phyloP scores from a whole-genome alignment of 2,888 invertebrate species.

The Drosophila sordidula region DNA sequence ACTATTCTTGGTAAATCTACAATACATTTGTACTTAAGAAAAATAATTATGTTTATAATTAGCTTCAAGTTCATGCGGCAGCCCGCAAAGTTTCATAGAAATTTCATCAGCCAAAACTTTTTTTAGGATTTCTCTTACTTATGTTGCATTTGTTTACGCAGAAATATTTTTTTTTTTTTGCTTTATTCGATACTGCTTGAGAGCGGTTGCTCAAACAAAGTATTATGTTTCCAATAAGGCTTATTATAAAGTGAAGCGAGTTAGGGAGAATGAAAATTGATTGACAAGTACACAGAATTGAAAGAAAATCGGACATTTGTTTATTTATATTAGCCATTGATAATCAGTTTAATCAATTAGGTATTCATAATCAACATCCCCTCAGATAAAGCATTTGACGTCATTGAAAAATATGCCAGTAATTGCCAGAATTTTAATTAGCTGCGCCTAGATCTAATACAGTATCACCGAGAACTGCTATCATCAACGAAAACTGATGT shows the following conservation, averaged over 20 bases:
- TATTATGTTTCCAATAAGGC: slow-evolving; percentile 18
- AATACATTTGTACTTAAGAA: neutral
- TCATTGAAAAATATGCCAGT: slow-evolving; percentile 12
- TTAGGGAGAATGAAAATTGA: neutral
- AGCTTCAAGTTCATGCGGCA: slow-evolving; percentile 35
- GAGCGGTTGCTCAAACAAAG: neutral
- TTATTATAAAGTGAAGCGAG: neutral
- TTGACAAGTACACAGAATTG: too few relatives aligned
- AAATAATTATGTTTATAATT: slow-evolving; percentile 40
- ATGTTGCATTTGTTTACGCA: slow-evolving; percentile 22
- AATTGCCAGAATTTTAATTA: slow-evolving; percentile 23
- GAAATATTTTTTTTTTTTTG: slow-evolving; percentile 4
- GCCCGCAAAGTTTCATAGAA: slow-evolving; percentile 27
- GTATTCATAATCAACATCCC: neutral
- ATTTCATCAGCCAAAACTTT: slow-evolving; percentile 59
- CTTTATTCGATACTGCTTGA: neutral
- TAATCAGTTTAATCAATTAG: neutral
- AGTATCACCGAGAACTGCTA: neutral
- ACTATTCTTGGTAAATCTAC: neutral
- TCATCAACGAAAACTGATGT: slow-evolving; percentile 3
- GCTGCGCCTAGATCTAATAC: neutral
- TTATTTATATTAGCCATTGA: too few relatives aligned
- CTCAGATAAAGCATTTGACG: neutral
- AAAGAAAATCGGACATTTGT: neutral
- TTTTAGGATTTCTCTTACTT: neutral